phyloP scores from a whole-genome alignment of 2,797 vertebrate genomes.

The Enteromius treurensis region DNA sequence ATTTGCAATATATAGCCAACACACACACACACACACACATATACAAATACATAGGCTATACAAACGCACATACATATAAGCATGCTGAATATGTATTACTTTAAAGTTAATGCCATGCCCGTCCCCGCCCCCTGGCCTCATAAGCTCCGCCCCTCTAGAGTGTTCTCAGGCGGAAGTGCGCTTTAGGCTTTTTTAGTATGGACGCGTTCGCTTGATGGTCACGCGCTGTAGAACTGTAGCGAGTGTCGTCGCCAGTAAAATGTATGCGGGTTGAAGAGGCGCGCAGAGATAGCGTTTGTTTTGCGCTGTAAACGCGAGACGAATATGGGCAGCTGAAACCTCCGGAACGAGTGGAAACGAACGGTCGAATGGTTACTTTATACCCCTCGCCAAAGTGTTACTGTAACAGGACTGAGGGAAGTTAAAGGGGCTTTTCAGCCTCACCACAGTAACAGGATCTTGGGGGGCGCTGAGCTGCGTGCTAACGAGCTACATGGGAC shows the following conservation, averaged over 20 bases:
- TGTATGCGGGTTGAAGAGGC: slow-evolving; percentile 15
- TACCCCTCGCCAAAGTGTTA: slow-evolving; percentile 21
- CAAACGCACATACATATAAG: background rate
- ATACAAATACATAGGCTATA: no score
- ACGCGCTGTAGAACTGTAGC: slow-evolving; percentile 67
- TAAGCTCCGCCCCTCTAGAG: slow-evolving; percentile 67
- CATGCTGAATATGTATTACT: background rate
- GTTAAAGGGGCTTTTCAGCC: slow-evolving; percentile 46
- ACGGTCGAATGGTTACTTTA: slow-evolving; percentile 40
- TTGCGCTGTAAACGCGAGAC: slow-evolving; percentile 28
- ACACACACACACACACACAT: no score
- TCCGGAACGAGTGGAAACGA: slow-evolving; percentile 42
- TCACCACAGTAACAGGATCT: slow-evolving; percentile 40
- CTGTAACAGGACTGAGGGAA: slow-evolving; percentile 32
- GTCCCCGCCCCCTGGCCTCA: slow-evolving; percentile 64
- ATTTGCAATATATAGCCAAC: no score
- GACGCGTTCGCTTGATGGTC: slow-evolving; percentile 72
- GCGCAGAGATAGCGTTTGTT: slow-evolving; percentile 23
- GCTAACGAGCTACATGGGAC: slow-evolving; percentile 57
- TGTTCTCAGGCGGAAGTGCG: slow-evolving; percentile 82
- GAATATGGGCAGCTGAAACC: slow-evolving; percentile 43
- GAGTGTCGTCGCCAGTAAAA: slow-evolving; percentile 39
- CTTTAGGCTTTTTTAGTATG: slow-evolving; percentile 77
- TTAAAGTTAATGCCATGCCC: slow-evolving; percentile 34
- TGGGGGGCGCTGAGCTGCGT: slow-evolving; percentile 30